Evolutionary conservation across 2,888 invertebrate species (phyloP).

Genomic region (Mesorhabditis belari): DNA sequence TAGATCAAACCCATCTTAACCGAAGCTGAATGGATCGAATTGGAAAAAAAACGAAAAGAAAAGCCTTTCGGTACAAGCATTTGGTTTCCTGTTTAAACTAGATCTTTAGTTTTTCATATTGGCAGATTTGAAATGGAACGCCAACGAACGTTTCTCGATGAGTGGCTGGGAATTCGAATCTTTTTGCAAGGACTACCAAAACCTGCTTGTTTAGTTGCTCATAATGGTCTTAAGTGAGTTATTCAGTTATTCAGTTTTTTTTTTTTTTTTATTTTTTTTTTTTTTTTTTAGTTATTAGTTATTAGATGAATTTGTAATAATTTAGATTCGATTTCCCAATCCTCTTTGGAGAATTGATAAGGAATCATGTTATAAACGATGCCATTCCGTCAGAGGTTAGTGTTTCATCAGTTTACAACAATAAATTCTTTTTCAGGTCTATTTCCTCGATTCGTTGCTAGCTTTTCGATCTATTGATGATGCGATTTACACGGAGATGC

Average conservation of each 20-base stretch:
- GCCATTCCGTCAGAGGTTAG: background rate
- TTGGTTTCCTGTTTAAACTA: too few relatives aligned
- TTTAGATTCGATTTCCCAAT: conserved; percentile 29
- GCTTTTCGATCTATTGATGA: too few relatives aligned
- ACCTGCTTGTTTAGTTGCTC: conserved; percentile 9
- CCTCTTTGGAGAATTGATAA: conserved; percentile 13
- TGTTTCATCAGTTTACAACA: background rate
- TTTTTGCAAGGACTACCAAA: conserved; percentile 10
- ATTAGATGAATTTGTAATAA: too few relatives aligned
- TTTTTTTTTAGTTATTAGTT: too few relatives aligned
- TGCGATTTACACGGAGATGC: too few relatives aligned
- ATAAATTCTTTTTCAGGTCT: background rate
- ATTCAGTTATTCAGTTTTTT: background rate
- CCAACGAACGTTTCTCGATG: conserved; percentile 11
- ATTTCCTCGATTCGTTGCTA: background rate
- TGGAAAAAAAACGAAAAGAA: background rate
- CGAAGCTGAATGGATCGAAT: conserved; percentile 27
- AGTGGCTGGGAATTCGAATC: conserved; percentile 20
- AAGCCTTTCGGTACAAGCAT: too few relatives aligned
- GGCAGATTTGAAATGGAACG: too few relatives aligned
- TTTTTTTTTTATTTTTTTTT: too few relatives aligned
- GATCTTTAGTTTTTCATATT: too few relatives aligned
- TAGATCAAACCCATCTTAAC: conserved; percentile 37
- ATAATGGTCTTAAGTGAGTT: conserved; percentile 6
- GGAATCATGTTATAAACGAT: conserved; percentile 4